Conservation (phyloP, 2,888 invertebrate genomes). For the Oscheius sp. region DNA sequence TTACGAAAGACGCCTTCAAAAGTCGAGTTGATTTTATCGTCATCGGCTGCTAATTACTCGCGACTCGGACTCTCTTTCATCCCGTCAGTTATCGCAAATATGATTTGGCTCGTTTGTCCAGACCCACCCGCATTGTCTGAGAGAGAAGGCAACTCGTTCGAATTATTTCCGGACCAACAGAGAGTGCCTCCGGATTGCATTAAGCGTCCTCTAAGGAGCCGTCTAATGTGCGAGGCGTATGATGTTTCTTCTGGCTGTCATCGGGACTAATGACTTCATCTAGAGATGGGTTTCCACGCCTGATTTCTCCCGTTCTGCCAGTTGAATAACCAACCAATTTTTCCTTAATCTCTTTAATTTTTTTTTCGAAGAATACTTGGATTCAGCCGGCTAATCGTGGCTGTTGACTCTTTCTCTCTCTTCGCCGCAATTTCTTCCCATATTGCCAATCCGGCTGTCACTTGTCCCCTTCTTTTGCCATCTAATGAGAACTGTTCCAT, state of each 20-base stretch:
- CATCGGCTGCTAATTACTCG: neutral
- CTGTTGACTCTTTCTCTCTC: slow-evolving; percentile 15
- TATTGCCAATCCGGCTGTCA: slow-evolving; percentile 29
- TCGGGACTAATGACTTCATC: slow-evolving; percentile 3
- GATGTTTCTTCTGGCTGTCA: neutral
- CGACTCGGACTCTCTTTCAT: neutral
- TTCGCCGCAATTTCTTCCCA: slow-evolving; percentile 19
- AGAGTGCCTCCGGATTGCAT: slow-evolving; percentile 27
- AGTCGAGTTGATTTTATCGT: slow-evolving; percentile 1
- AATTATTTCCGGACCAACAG: slow-evolving; percentile 26
- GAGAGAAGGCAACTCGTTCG: too few relatives aligned
- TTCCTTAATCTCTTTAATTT: neutral
- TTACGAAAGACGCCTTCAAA: too few relatives aligned
- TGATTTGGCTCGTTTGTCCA: slow-evolving; percentile 24
- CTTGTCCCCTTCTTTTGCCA: slow-evolving; percentile 9
- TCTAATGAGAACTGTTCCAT: slow-evolving; percentile 23
- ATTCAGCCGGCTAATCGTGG: slow-evolving; percentile 3
- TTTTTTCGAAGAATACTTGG: neutral
- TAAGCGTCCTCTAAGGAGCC: slow-evolving; percentile 17
- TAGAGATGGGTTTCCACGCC: slow-evolving; percentile 1
- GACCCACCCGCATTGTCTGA: neutral
- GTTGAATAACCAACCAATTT: neutral
- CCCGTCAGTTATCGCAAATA: neutral
- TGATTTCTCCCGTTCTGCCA: slow-evolving; percentile 6
- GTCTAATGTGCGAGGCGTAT: slow-evolving; percentile 14